These are phyloP conservation scores for Watersipora subatra DNA, from an alignment of 1,140 invertebrate genomes.

Conservation along the genomic window DNA sequence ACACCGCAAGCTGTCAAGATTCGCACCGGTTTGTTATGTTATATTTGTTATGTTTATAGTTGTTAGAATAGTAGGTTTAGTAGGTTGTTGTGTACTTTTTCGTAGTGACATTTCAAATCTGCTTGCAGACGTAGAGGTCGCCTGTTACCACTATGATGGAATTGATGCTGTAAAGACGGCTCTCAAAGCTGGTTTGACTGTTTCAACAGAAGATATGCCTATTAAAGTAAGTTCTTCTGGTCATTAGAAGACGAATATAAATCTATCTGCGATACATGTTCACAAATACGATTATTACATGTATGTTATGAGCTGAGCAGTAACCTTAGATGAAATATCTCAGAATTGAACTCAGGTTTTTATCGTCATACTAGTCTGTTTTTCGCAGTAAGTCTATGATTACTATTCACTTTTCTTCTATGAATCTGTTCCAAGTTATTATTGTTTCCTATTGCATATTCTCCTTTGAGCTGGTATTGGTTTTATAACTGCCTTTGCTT, in stretches of 20 bases:
- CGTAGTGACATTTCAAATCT: background rate
- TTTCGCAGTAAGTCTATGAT: background rate
- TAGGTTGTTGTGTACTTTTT: background rate
- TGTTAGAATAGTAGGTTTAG: background rate
- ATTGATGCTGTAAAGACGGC: slow-evolving; percentile 96
- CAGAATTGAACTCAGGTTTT: background rate
- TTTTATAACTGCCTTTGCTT: too few relatives aligned
- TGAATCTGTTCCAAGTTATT: too few relatives aligned
- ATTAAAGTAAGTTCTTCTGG: slow-evolving; percentile 55
- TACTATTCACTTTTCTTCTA: background rate
- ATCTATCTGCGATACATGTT: background rate
- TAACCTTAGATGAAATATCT: slow-evolving; percentile 1
- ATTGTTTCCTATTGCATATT: too few relatives aligned
- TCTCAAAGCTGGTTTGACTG: slow-evolving; percentile 73
- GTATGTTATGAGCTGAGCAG: background rate
- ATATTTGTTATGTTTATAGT: background rate
- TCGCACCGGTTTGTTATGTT: slow-evolving; percentile 51
- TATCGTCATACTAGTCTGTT: background rate
- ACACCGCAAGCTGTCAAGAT: slow-evolving; percentile 98
- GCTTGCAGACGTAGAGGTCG: slow-evolving; percentile 73
- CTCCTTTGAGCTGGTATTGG: background rate
- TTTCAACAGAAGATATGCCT: slow-evolving; percentile 81
- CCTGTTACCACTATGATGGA: slow-evolving; percentile 95
- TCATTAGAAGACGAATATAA: background rate
- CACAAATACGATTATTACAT: background rate